Base-by-base conservation (phyloP, 2,888 invertebrate species). In the Drosophila emarginata region DNA sequence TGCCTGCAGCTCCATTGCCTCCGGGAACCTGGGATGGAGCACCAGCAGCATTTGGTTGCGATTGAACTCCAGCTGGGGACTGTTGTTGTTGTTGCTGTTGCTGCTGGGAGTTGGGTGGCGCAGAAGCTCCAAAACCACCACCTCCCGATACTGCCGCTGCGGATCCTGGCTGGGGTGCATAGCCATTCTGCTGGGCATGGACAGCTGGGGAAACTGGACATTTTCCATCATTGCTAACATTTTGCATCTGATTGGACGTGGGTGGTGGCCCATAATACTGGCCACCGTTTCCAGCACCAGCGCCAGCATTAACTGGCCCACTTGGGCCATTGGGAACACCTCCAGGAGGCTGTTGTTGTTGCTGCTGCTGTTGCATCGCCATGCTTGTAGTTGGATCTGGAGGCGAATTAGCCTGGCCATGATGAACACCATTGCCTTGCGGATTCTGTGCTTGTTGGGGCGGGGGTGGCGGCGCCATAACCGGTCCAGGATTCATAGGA, bases 1-100 rank as follows among this genome's bases (percentile, higher is more conserved):
- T 95, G 32, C 95, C 95, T 90, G 93, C 93, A 9, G 92, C 52
- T 1, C 77, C 77, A 15, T 76, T 67, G 32, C 92, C 87, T 6
- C 89, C 85, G 60, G 79, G 86, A 7, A 74, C 78, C 26, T 88
- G 89, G 4, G 18, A 4, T 21, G 45, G 18, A 18, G 61, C 61
- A 12, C 66, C 76, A 2, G 66, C 80, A 11, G 70, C 52, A 7
- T 72, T 71, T 7, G 79, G 58, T 76, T 85, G 89, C 4, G 67
- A 45, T 59, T 86, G 89, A 12, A 75, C 79, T 14, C 75, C 73
- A 1, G 67, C 61, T 0, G 85, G 45, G 12, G 73, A 18, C 40
- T 86, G 39, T 12, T 76, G 70, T 21, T 61, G 61, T 32, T 40
- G 32, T n/a, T 67, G 67, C 14, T 74, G 74, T 58, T 79, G 86